Percentiles rank a stretch among this genome's conserved stretches.
Evolutionary conservation across 2,113 vertebrate species (phyloP).

Genomic region (Tyrannus savana): DNA sequence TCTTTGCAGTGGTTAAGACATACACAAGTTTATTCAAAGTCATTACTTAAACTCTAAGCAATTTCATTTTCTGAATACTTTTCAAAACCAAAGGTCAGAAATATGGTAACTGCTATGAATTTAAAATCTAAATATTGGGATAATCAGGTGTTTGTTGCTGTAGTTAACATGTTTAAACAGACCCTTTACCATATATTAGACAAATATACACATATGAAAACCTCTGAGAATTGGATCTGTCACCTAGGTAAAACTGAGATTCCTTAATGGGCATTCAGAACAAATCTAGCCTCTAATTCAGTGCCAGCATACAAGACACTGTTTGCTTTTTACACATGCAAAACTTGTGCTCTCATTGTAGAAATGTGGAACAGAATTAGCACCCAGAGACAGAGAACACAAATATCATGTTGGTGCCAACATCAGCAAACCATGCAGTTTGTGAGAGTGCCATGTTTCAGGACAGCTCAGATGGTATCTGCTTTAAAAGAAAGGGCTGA

Average conservation of each 20-base stretch:
- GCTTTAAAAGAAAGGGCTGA: neutral
- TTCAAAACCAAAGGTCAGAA: neutral
- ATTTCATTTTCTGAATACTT: neutral
- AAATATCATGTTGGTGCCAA: fast-evolving
- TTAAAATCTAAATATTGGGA: neutral
- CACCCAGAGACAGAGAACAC: neutral
- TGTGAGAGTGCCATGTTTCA: fast-evolving
- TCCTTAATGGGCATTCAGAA: neutral
- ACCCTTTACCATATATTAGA: neutral
- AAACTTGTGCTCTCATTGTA: fast-evolving
- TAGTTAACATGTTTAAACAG: neutral
- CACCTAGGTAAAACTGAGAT: neutral
- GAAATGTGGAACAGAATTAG: neutral
- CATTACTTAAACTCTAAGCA: neutral
- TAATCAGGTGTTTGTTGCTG: neutral
- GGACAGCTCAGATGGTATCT: neutral
- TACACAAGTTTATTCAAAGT: neutral
- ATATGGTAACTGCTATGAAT: neutral
- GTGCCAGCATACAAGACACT: neutral
- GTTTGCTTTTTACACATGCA: neutral
- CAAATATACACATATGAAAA: neutral
- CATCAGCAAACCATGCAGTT: neutral
- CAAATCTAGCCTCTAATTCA: neutral
- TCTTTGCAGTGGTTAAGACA: neutral
- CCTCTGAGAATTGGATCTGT: neutral